Percentiles rank a stretch among this genome's conserved stretches.
These are phyloP conservation scores for Brachyhypopomus occidentalis DNA, from an alignment of 2,113 vertebrate species.

Conservation along the genomic window DNA sequence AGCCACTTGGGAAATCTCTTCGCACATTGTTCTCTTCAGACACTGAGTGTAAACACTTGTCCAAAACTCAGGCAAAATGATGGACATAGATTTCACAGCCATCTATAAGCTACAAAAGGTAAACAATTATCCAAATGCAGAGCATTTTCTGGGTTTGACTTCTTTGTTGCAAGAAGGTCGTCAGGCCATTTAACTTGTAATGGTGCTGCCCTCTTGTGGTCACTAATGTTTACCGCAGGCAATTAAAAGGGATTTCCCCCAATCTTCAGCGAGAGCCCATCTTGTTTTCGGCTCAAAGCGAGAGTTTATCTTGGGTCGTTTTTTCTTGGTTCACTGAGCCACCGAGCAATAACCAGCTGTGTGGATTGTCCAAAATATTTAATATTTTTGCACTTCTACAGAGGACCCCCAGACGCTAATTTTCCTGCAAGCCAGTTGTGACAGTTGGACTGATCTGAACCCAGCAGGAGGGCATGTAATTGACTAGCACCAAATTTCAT, in stretches of 20 bases:
- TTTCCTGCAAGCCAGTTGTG: constrained; percentile 24
- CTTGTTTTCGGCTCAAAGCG: background rate
- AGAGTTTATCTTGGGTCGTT: background rate
- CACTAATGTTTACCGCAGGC: background rate
- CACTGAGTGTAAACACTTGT: background rate
- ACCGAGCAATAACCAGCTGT: background rate
- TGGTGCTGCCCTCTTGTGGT: background rate
- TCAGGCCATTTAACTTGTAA: background rate
- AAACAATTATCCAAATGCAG: background rate
- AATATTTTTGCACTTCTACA: too few relatives aligned
- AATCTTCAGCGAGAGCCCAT: too few relatives aligned
- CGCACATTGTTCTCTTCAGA: constrained; percentile 13
- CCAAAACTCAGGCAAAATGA: background rate
- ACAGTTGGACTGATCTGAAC: constrained; percentile 39
- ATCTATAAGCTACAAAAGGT: background rate
- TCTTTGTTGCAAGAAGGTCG: background rate
- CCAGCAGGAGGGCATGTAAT: constrained; percentile 38
- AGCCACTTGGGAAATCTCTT: background rate
- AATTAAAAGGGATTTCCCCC: too few relatives aligned
- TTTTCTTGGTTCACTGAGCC: background rate
- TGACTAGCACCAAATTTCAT: constrained; percentile 42
- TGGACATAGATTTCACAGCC: background rate
- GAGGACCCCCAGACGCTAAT: background rate
- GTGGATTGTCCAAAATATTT: too few relatives aligned
- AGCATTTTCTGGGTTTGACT: background rate